Evolutionary conservation across 2,888 invertebrate genomes (phyloP), one percentile per base, ranked within the genome.

Genomic region (Phorcus lineatus): DNA sequence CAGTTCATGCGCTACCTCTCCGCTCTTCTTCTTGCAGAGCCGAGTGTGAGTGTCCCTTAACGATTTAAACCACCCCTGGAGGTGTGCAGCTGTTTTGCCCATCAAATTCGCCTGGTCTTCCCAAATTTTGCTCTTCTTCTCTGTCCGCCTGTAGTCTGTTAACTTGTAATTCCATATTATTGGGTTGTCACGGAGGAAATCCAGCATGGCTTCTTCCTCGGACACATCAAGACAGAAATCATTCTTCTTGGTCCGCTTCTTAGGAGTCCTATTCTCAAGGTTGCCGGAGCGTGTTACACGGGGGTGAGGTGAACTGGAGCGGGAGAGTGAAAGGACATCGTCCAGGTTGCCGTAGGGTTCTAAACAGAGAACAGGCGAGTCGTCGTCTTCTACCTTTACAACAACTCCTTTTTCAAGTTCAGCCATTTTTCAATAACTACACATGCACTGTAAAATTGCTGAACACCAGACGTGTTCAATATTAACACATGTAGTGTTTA

Each of bases 51-150:
- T 80, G 67, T 83, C 83, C 28, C 80, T n/a, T 24, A 81, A 74
- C 16, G 83, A 81, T 67, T 77, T 81, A 53, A 80, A 83, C 81
- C 79, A 81, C n/a, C 82, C 82, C 77, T 70, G 74, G n/a, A 82
- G 78, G 52, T 67, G 66, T 52, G 80, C 80, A 17, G 74, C 74
- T 52, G 83, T 66, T 80, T 77, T 80, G 11, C 55, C 67, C 36
- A 76, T 77, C 47, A 31, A 55, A 6, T 66, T 74, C 28, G 81
- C 79, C 78, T 83, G 81, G 57, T 82, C 81, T 52, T 82, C 67
- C 78, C 82, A 81, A 28, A 80, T 36, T 66, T 78, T 82, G 70
- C 57, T 53, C 55, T 82, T 82, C 80, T 80, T 80, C 54, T 80
- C 79, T n/a, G 47, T 54, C 55, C 75, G 67, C 54, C 62, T 40